phyloP scores from a whole-genome alignment of 2,888 invertebrate genomes.

The Andrena hattorfiana region DNA sequence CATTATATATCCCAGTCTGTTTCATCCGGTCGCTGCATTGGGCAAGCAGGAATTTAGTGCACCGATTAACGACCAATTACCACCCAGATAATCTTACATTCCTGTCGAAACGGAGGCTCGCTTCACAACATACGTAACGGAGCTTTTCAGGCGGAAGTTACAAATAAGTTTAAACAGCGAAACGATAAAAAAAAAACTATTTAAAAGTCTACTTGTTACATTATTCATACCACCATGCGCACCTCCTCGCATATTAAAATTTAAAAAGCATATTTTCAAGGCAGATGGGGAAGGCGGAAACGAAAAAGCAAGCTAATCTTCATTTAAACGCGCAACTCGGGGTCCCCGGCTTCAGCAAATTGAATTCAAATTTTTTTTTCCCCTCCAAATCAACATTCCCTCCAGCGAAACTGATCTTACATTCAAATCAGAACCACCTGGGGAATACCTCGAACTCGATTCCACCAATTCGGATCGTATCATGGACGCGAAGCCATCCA shows the following conservation, averaged over 20 bases:
- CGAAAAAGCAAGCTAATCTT: neutral
- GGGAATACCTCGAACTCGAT: slow-evolving; percentile 31
- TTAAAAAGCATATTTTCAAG: neutral
- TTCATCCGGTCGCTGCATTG: slow-evolving; percentile 57
- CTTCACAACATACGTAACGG: neutral
- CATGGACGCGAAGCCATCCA: slow-evolving; percentile 9
- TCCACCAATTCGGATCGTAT: slow-evolving; percentile 24
- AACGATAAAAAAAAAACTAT: neutral
- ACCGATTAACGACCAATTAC: slow-evolving; percentile 61
- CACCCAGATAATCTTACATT: slow-evolving; percentile 50
- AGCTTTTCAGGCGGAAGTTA: neutral
- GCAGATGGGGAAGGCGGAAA: neutral
- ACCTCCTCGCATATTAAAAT: neutral
- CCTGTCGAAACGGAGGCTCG: slow-evolving; percentile 18
- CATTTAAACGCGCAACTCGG: neutral
- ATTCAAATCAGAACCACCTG: slow-evolving; percentile 19
- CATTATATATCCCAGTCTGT: slow-evolving; percentile 59
- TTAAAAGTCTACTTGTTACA: neutral
- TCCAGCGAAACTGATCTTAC: slow-evolving; percentile 18
- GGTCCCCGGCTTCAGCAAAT: neutral
- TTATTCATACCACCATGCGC: neutral
- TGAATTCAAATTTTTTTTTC: slow-evolving; percentile 22
- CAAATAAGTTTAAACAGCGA: neutral
- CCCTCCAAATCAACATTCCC: slow-evolving; percentile 20
- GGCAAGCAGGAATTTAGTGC: slow-evolving; percentile 59